Percentiles rank a stretch among this genome's conserved stretches.
phyloP scores from a whole-genome alignment of 2,797 vertebrate genomes.

The Taenioides sp. region DNA sequence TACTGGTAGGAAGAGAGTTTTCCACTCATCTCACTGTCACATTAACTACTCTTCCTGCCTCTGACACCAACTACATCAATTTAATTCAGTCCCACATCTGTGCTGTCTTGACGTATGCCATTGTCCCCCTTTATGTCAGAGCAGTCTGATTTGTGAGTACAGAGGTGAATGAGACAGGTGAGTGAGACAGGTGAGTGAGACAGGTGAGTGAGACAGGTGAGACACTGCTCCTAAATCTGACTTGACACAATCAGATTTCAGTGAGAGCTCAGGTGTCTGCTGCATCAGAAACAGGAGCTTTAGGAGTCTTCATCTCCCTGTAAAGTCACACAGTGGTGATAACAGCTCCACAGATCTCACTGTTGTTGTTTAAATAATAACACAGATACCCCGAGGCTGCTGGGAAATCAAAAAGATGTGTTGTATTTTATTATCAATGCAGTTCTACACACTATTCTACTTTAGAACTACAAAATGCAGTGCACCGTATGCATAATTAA shows the following conservation, averaged over 20 bases:
- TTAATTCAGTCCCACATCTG: neutral
- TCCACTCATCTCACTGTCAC: neutral
- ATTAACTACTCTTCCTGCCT: neutral
- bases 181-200: neutral
- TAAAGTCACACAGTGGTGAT: slow-evolving; percentile 12
- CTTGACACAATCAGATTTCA: slow-evolving; percentile 8
- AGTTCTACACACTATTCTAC: neutral
- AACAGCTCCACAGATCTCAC: slow-evolving; percentile 6
- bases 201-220: neutral
- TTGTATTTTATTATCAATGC: neutral
- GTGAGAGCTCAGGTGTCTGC: slow-evolving; percentile 2
- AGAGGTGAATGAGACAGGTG: no score
- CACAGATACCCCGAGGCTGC: neutral
- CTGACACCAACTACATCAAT: slow-evolving; percentile 4
- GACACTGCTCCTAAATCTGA: neutral
- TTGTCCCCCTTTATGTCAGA: neutral
- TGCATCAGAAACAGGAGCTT: slow-evolving; percentile 1
- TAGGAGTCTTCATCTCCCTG: slow-evolving; percentile 8
- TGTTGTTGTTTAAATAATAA: slow-evolving; percentile 19
- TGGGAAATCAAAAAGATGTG: neutral
- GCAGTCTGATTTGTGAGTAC: neutral
- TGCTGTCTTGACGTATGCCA: no score
- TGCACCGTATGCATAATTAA: no score
- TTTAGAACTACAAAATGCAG: no score
- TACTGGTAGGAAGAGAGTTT: neutral